These are phyloP conservation scores for Furcifer pardalis DNA, from an alignment of 2,797 vertebrate genomes.

Conservation along the genomic window DNA sequence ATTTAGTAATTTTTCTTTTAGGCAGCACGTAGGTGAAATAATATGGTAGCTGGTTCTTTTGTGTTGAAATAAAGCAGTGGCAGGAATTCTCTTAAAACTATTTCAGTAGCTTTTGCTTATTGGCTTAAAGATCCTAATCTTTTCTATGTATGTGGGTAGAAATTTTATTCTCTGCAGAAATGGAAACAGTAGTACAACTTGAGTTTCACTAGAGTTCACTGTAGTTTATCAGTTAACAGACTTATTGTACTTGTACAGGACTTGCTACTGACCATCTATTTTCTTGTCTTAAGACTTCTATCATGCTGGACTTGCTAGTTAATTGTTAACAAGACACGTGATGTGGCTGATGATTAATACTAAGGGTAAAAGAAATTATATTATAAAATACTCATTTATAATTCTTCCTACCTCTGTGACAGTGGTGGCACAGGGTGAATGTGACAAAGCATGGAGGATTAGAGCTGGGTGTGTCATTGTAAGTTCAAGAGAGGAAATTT, in stretches of 20 bases:
- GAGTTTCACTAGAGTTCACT: constrained; percentile 7
- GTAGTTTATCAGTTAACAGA: constrained; percentile 1
- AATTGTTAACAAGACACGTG: constrained; percentile 55
- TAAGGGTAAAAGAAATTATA: constrained; percentile 51
- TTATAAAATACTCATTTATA: constrained; percentile 35
- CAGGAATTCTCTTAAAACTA: neutral
- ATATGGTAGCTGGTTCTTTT: neutral
- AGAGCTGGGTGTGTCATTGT: too few species aligned
- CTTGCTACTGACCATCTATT: constrained; percentile 49
- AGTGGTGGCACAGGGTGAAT: neutral
- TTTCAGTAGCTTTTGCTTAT: neutral
- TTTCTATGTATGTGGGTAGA: neutral
- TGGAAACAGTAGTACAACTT: neutral
- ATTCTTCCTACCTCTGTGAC: constrained; percentile 11
- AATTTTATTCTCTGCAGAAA: neutral
- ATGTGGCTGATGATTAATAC: constrained; percentile 55
- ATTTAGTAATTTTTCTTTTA: neutral
- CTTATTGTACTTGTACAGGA: constrained; percentile 1
- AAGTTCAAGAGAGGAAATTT: too few species aligned
- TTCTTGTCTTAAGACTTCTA: constrained; percentile 57
- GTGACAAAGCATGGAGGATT: too few species aligned
- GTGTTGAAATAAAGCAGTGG: neutral
- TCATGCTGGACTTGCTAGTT: constrained; percentile 31
- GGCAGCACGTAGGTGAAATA: neutral
- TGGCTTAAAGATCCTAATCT: constrained; percentile 7